These are phyloP conservation scores for Mythimna ferrago DNA, from an alignment of 2,888 invertebrate genomes.

Conservation along the genomic window DNA sequence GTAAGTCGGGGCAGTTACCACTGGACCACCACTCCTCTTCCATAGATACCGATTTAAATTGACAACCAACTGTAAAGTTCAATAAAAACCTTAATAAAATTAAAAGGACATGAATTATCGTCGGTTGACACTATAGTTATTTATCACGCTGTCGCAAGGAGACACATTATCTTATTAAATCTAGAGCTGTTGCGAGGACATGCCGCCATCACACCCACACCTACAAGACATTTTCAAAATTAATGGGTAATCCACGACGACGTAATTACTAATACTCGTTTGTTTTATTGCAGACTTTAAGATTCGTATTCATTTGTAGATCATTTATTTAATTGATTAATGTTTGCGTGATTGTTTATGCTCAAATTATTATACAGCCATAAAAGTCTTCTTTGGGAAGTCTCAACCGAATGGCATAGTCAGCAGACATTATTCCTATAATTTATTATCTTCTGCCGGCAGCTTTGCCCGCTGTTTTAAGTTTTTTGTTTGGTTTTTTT, in stretches of 20 bases:
- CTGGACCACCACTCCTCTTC: too few relatives aligned
- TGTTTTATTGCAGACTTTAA: not conserved
- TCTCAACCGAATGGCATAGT: not conserved
- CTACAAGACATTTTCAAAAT: constrained; percentile 44
- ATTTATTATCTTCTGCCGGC: too few relatives aligned
- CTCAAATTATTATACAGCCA: not conserved
- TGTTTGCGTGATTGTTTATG: not conserved
- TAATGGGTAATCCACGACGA: constrained; percentile 13
- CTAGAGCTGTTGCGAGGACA: constrained; percentile 41
- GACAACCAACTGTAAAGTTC: not conserved
- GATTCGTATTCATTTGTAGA: not conserved
- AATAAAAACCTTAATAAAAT: constrained; percentile 24
- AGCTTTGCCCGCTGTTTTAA: too few relatives aligned
- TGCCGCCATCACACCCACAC: constrained; percentile 40
- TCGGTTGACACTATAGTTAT: constrained; percentile 41
- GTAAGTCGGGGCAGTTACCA: too few relatives aligned
- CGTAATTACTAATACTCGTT: constrained; percentile 9
- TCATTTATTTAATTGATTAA: not conserved
- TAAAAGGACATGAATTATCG: constrained; percentile 28
- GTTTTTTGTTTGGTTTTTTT: too few relatives aligned
- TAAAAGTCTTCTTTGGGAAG: not conserved
- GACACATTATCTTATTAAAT: constrained; percentile 36
- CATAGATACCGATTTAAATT: not conserved
- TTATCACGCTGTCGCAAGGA: constrained; percentile 10
- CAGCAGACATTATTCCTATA: too few relatives aligned